Percentiles rank a stretch among this genome's conserved stretches.
Evolutionary conservation across 2,888 invertebrate species (phyloP).

Genomic region (Junonia oenone): DNA sequence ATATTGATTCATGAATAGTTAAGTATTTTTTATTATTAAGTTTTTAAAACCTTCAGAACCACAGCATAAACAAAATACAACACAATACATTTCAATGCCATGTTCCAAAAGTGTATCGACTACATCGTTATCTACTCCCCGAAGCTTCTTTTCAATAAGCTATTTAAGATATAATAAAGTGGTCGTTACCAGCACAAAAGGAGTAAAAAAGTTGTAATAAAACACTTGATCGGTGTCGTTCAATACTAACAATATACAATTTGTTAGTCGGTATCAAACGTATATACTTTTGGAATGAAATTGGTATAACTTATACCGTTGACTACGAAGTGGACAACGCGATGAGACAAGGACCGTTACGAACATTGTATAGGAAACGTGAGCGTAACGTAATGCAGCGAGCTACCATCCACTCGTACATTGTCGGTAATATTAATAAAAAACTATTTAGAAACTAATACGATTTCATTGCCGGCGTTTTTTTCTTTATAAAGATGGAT

Average conservation of each 20-base stretch:
- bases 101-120: conserved; percentile 5
- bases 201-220: conserved; percentile 40
- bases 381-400: conserved; percentile 49
- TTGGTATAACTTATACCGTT: conserved; percentile 58
- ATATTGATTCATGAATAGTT: no score
- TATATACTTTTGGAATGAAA: conserved; percentile 55
- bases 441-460: conserved; percentile 37
- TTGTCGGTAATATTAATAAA: conserved; percentile 41
- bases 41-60: neutral
- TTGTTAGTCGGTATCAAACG: conserved; percentile 22
- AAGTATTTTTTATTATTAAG: no score
- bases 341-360: conserved; percentile 55
- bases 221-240: conserved; percentile 41
- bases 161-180: conserved; percentile 37
- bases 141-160: conserved; percentile 25
- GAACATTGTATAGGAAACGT: conserved; percentile 59
- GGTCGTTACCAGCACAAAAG: conserved; percentile 42
- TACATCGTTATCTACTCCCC: conserved; percentile 4
- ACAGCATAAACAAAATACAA: conserved; percentile 8
- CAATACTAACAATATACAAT: conserved; percentile 47
- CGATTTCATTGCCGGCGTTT: conserved; percentile 32
- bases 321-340: conserved; percentile 47
- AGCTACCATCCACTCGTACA: conserved; percentile 46
- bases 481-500: conserved; percentile 26
- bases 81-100: neutral